Conservation (phyloP, 2,888 invertebrate species). For the Cantharis rustica region DNA sequence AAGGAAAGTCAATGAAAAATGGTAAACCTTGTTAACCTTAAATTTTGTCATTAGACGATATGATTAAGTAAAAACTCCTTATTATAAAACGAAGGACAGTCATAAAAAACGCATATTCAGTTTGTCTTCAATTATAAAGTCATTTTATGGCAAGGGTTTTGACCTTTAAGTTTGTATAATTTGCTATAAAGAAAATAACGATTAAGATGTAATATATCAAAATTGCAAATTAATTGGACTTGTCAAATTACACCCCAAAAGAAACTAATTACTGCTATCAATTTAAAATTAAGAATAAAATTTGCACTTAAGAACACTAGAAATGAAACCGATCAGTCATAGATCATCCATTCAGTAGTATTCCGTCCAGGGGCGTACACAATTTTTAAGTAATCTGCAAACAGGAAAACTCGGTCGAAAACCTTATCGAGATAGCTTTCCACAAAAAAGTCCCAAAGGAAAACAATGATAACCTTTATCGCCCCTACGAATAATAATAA, state of each 20-base stretch:
- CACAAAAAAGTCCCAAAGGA: neutral
- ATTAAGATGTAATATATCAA: neutral
- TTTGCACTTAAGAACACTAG: neutral
- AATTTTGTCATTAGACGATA: neutral
- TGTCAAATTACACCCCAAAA: neutral
- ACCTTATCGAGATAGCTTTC: neutral
- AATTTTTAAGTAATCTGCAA: neutral
- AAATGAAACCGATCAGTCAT: neutral
- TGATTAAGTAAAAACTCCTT: neutral
- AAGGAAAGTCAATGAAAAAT: neutral
- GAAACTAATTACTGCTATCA: neutral
- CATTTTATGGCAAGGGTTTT: constrained; percentile 3
- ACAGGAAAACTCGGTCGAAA: neutral
- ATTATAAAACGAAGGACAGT: constrained; percentile 6
- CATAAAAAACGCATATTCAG: neutral
- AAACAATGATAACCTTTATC: neutral
- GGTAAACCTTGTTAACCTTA: neutral
- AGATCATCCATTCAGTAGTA: neutral
- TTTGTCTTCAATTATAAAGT: constrained; percentile 6
- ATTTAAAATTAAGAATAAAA: neutral
- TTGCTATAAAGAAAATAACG: neutral
- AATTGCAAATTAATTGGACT: neutral
- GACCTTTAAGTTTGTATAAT: neutral
- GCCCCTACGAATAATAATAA: neutral
- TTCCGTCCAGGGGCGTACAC: neutral